Conservation (phyloP, 2,888 invertebrate genomes). For the Tetheella fluctuosa region DNA sequence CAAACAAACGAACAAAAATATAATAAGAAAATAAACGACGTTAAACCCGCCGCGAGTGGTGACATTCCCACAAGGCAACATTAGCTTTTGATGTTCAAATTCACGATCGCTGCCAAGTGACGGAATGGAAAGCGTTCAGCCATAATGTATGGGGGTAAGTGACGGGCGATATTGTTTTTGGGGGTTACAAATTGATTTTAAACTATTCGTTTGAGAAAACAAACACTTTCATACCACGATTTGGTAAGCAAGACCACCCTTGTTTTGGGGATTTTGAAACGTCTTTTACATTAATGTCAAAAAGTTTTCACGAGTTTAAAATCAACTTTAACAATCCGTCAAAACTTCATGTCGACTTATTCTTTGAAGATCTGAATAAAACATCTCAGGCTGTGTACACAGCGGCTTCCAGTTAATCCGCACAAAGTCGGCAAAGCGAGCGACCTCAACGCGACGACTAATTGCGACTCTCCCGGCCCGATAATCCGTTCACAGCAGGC, state of each 20-base stretch:
- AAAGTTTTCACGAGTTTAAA: neutral
- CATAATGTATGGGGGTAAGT: constrained; percentile 5
- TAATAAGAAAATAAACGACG: constrained; percentile 62
- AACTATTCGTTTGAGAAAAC: constrained; percentile 6
- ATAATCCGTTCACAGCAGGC: constrained; percentile 82
- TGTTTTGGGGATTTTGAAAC: neutral
- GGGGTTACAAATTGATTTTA: constrained; percentile 25
- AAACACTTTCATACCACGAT: neutral
- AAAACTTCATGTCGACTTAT: constrained; percentile 26
- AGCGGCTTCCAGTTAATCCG: constrained; percentile 51
- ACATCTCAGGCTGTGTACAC: constrained; percentile 31
- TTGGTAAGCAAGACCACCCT: neutral
- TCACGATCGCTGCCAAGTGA: constrained; percentile 18
- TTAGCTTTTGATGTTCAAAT: constrained; percentile 29
- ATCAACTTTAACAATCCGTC: constrained; percentile 10
- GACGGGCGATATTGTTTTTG: constrained; percentile 29
- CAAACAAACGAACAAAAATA: constrained; percentile 45
- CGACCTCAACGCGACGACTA: constrained; percentile 67
- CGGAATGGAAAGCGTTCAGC: constrained; percentile 13
- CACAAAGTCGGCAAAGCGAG: constrained; percentile 52
- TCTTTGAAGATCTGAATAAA: constrained; percentile 13
- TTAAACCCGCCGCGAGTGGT: constrained; percentile 47
- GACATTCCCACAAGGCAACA: constrained; percentile 69
- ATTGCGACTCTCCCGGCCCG: constrained; percentile 71
- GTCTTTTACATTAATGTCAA: neutral